Base-by-base conservation (phyloP, 1,140 invertebrate species). In the Hypsibius dujardini region DNA sequence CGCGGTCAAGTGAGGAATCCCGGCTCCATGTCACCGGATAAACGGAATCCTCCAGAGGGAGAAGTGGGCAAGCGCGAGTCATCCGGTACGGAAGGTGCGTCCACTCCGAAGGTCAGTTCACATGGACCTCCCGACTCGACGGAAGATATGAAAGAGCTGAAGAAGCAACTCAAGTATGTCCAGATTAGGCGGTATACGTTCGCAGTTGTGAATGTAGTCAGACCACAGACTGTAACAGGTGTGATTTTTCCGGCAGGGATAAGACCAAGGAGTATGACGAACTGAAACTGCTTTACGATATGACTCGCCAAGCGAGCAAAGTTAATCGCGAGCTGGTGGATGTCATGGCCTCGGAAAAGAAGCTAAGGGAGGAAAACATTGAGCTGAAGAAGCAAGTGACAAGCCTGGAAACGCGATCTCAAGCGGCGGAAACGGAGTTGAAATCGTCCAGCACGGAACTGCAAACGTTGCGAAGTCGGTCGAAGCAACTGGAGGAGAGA, bases 401-500 rank as follows among this genome's bases (percentile, higher is more conserved):
- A 76, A 86, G 87, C 15, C 77, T 82, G 1, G 86, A 86, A 75
- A 76, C 85, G 2, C 83, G 84, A 1, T 82, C 84, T 75, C 80
- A 82, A 76, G 79, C 82, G 76, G 76, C 80, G 59, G 74, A 79
- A 74, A 80, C 84, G 77, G 80, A 76, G 72, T 85, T 85, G 74
- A 85, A 87, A 70, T 83, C 84, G 14, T 81, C 84, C 70, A 85
- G 85, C 76, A 84, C 84, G 46, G 85, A 86, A 74, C 80, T 83
- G 15, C 82, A 82, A 72, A 7, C 50, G 7, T 56, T n/a, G 7
- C 7, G n/a, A 56, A n/a, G 7, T n/a, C 50, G 50, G 79, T 95
- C 96, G 50, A 94, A 94, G 76, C 90, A 92, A 78, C 79, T 95
- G 56, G 93, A 98, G 78, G 93, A 96, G 75, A 89, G 90, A 76